These are phyloP conservation scores for Python bivittatus DNA, from an alignment of 2,113 vertebrate species.

Conservation along the genomic window DNA sequence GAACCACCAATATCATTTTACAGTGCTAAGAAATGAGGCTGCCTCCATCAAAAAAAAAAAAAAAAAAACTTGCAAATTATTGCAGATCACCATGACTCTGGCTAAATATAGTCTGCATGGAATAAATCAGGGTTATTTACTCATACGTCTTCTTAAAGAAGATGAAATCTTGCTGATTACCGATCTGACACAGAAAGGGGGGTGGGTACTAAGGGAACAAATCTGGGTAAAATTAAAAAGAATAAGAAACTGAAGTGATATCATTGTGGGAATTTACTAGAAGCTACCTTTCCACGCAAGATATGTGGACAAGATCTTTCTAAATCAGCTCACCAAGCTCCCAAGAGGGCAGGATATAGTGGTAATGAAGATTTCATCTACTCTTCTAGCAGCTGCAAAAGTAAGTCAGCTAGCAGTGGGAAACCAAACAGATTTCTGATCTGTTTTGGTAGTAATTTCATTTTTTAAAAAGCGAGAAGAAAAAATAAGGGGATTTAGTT, in stretches of 20 bases:
- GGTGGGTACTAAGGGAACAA: not conserved
- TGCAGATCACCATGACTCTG: not conserved
- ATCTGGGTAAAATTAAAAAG: not conserved
- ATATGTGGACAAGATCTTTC: not conserved
- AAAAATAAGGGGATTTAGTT: not conserved
- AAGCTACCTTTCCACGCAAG: not conserved
- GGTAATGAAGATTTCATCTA: not conserved
- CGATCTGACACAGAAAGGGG: not conserved
- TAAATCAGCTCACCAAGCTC: not conserved
- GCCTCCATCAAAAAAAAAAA: not conserved
- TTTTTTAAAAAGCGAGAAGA: not conserved
- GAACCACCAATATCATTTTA: not conserved
- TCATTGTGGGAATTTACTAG: not conserved
- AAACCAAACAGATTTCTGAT: not conserved
- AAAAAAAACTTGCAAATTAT: not conserved
- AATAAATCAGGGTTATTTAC: not conserved
- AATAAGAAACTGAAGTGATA: not conserved
- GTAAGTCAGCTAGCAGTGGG: not conserved
- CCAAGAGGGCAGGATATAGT: not conserved
- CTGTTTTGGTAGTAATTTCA: not conserved
- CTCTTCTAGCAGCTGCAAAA: not conserved
- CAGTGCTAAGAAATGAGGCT: not conserved
- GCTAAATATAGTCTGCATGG: not conserved
- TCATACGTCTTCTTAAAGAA: not conserved
- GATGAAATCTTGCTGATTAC: not conserved